Evolutionary conservation across 2,888 invertebrate genomes (phyloP).

Genomic region (Phrixothrix hirtus): DNA sequence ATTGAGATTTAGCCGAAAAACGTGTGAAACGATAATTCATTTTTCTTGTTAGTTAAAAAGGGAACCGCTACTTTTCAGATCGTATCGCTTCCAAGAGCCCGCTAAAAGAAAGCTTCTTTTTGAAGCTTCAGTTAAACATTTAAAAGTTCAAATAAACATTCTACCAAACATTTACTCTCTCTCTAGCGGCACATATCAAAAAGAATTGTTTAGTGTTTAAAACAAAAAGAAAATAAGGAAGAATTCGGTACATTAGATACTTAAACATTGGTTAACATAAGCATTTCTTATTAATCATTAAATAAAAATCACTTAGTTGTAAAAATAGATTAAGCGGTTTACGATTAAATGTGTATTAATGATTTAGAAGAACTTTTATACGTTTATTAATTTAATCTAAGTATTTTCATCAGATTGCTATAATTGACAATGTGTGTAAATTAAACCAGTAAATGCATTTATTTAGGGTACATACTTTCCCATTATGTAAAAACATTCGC

Average conservation of each 20-base stretch:
- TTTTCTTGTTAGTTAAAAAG: slow-evolving; percentile 9
- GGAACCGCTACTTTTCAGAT: neutral
- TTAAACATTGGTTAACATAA: no score
- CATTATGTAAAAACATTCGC: no score
- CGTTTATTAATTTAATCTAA: no score
- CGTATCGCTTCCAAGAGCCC: slow-evolving; percentile 7
- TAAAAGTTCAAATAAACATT: slow-evolving; percentile 2
- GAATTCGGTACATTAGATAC: neutral
- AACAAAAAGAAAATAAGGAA: slow-evolving; percentile 1
- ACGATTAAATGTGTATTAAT: no score
- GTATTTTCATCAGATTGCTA: no score
- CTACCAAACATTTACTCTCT: slow-evolving; percentile 1
- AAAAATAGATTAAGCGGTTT: no score
- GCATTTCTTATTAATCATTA: no score
- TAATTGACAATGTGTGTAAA: no score
- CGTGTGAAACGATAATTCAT: slow-evolving; percentile 24
- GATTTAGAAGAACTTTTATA: no score
- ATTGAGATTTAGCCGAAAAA: slow-evolving; percentile 20
- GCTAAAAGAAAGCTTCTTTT: slow-evolving; percentile 1
- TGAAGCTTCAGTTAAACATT: slow-evolving; percentile 1
- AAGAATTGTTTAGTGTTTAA: neutral
- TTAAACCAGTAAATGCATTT: no score
- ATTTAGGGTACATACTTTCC: no score
- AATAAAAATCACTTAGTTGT: no score
- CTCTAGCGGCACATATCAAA: neutral